Percentiles rank a stretch among this genome's conserved stretches.
Evolutionary conservation across 2,113 vertebrate species (phyloP).

Genomic region (Heterotilapia buettikoferi): DNA sequence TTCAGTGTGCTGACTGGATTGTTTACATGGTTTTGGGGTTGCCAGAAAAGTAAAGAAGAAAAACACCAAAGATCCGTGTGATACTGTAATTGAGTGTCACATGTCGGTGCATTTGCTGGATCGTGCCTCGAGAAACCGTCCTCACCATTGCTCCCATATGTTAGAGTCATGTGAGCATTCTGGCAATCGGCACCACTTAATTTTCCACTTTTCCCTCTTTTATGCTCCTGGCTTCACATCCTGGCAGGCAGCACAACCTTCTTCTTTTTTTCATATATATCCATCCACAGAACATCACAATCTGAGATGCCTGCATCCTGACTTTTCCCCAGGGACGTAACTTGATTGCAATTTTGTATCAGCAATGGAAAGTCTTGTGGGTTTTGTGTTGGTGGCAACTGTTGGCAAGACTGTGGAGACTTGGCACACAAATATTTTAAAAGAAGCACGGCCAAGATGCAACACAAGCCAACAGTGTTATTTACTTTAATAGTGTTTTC

Average conservation of each 20-base stretch:
- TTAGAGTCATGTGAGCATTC: constrained; percentile 6
- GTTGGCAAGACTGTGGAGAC: constrained; percentile 29
- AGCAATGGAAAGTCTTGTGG: constrained; percentile 56
- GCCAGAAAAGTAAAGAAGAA: neutral
- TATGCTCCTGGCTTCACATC: constrained; percentile 15
- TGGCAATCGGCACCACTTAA: constrained; percentile 27
- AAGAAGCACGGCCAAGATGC: constrained; percentile 17
- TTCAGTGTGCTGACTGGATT: neutral
- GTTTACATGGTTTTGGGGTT: neutral
- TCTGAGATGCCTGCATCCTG: neutral
- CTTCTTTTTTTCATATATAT: neutral
- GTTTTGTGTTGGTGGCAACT: constrained; percentile 49
- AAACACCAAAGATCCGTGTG: neutral
- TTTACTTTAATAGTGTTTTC: constrained; percentile 30
- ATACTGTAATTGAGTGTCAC: constrained; percentile 14
- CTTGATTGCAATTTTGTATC: constrained; percentile 57
- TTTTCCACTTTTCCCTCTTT: constrained; percentile 41
- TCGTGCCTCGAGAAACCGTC: neutral
- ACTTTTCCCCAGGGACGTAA: neutral
- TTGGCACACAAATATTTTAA: constrained; percentile 19
- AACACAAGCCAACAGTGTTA: constrained; percentile 35
- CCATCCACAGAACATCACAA: constrained; percentile 15
- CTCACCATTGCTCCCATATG: constrained; percentile 2
- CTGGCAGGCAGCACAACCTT: constrained; percentile 25
- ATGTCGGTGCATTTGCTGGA: constrained; percentile 13